Evolutionary conservation across 2,113 vertebrate species (phyloP), one percentile per base, ranked within the genome.

Genomic region (Lycocorax pyrrhopterus): DNA sequence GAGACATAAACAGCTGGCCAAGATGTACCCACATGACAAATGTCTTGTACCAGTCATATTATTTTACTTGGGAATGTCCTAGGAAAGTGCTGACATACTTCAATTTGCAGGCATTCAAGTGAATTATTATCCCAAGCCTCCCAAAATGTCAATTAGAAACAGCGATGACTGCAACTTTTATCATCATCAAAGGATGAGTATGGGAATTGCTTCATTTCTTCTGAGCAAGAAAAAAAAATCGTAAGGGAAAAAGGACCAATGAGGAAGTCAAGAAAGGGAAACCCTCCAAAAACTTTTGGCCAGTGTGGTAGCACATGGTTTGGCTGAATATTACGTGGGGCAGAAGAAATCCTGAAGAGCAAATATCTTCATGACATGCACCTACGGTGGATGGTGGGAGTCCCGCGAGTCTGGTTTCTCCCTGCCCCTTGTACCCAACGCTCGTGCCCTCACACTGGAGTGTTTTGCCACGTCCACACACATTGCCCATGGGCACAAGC

Each of bases 1-100:
- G 51, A 88, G 77, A 73, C 43, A 81, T 63, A 88, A 96, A 84
- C 91, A 88, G 81, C 87, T 96, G 91, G 91, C 71, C 51, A 66
- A 87, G 71, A 68, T 39, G 41, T 71, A 86, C 43, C 71, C 4
- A 0, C 66, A 63, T 91, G 75, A 94, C 27, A 66, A 83, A 87
- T 67, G 55, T 46, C 71, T 75, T 90, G 46, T 91, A 87, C 41
- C 20, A 87, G 58, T 53, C 46, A 8, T 62, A 74, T 63, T 41
- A 41, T 90, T 91, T 93, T 39, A 80, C 84, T 91, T 47, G 47
- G n/a, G 58, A 93, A 83, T 71, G 72, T 85, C 87, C 94, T 91
- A 83, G 74, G 51, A 80, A 96, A 94, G 51, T 86, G 84, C 84
- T 89, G 84, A 91, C 80, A 75, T 60, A 62, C 44, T 89, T 89